Evolutionary conservation across 1,140 invertebrate species (phyloP).

Genomic region (Hylaeus volcanicus): DNA sequence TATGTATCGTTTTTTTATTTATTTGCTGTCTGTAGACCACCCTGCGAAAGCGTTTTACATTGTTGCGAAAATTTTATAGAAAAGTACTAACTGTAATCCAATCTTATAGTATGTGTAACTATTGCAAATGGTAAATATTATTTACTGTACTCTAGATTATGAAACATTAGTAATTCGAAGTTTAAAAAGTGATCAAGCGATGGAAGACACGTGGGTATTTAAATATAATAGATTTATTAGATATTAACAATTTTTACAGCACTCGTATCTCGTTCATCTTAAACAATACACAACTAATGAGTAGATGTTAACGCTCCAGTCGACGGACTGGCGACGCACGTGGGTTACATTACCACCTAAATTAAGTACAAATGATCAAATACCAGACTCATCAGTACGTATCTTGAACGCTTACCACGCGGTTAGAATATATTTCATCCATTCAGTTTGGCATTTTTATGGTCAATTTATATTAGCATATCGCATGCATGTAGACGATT

Average conservation of each 20-base stretch:
- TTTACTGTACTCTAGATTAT: no score
- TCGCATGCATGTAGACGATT: background rate
- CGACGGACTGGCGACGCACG: conserved; percentile 44
- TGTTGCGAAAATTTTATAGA: no score
- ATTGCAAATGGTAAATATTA: no score
- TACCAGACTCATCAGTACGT: conserved; percentile 24
- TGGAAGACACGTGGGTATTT: conserved; percentile 43
- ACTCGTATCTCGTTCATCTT: conserved; percentile 64
- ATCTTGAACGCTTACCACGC: conserved; percentile 6
- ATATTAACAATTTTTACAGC: conserved; percentile 76
- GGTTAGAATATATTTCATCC: background rate
- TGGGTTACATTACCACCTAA: background rate
- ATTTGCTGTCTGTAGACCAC: no score
- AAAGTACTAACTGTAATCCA: no score
- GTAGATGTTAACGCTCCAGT: conserved; percentile 56
- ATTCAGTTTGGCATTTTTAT: no score
- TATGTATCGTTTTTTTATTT: no score
- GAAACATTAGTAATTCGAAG: no score
- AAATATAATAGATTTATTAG: conserved; percentile 77
- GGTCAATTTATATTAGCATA: no score
- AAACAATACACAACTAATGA: conserved; percentile 75
- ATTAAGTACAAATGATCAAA: conserved; percentile 1
- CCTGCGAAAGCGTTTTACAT: no score
- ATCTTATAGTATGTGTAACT: no score
- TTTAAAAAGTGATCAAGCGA: no score